A percentile compares a stretch with the other conserved stretches of the same genome.
These are phyloP conservation scores for Cheilosia vernalis DNA, from an alignment of 2,888 invertebrate species.

Conservation along the genomic window DNA sequence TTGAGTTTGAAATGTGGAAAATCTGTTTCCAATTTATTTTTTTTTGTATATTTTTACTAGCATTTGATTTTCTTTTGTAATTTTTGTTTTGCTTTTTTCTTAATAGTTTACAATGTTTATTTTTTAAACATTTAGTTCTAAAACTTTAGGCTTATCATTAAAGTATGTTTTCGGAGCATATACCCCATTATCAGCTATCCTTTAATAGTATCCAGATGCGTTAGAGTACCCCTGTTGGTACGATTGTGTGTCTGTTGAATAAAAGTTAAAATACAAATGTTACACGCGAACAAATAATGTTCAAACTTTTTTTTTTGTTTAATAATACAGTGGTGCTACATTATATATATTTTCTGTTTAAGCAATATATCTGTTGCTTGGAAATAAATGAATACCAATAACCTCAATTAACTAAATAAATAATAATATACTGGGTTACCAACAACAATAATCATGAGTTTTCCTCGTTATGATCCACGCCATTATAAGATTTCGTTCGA, in stretches of 20 bases:
- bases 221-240: constrained; percentile 83
- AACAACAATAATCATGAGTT: too few relatives aligned
- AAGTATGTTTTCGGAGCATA: constrained; percentile 36
- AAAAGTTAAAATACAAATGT: constrained; percentile 10
- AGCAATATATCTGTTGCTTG: too few relatives aligned
- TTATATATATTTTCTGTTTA: too few relatives aligned
- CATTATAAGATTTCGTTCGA: too few relatives aligned
- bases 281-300: not conserved
- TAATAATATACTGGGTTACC: too few relatives aligned
- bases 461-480: too few relatives aligned
- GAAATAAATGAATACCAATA: too few relatives aligned
- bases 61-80: constrained; percentile 23
- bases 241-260: constrained; percentile 81
- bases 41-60: constrained; percentile 11
- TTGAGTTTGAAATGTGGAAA: constrained; percentile 39
- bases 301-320: too few relatives aligned
- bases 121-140: constrained; percentile 45
- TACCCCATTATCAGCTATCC: constrained; percentile 22
- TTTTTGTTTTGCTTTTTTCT: constrained; percentile 24
- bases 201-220: constrained; percentile 82
- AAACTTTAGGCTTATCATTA: constrained; percentile 54
- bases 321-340: too few relatives aligned
- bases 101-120: constrained; percentile 49
- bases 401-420: too few relatives aligned
- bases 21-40: constrained; percentile 21